A percentile compares a stretch with the other conserved stretches of the same genome.
Evolutionary conservation across 2,113 vertebrate genomes (phyloP).

Genomic region (Prionailurus bengalensis): DNA sequence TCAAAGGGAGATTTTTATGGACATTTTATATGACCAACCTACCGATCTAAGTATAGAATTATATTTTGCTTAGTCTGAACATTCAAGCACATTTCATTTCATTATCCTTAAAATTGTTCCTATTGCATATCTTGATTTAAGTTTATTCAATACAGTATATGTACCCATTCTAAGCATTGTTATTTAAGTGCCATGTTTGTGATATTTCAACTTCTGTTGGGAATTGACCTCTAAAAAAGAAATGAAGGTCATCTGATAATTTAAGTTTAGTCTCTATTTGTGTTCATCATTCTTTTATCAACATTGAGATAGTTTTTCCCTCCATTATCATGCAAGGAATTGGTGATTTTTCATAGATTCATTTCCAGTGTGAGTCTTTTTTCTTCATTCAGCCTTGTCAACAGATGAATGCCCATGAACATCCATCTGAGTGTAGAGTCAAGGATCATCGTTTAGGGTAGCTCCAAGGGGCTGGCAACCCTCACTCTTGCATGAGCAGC

Average conservation of each 20-base stretch:
- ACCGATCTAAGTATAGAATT: slow-evolving; percentile 12
- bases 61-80: slow-evolving; percentile 26
- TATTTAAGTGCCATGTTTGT: slow-evolving; percentile 25
- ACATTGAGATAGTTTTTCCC: slow-evolving; percentile 30
- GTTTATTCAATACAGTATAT: neutral
- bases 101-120: slow-evolving; percentile 50
- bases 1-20: slow-evolving; percentile 69
- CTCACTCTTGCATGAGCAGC: neutral
- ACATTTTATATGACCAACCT: neutral
- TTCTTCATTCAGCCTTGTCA: slow-evolving; percentile 67
- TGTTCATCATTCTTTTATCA: slow-evolving; percentile 53
- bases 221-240: slow-evolving; percentile 49
- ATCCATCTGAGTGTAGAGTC: slow-evolving; percentile 23
- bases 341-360: slow-evolving; percentile 63
- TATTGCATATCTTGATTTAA: slow-evolving; percentile 15
- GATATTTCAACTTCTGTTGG: slow-evolving; percentile 49
- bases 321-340: slow-evolving; percentile 56
- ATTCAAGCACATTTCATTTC: slow-evolving; percentile 28
- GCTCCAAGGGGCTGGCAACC: neutral
- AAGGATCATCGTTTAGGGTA: neutral
- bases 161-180: neutral
- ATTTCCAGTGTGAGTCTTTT: slow-evolving; percentile 60
- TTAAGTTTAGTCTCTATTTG: slow-evolving; percentile 44
- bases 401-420: slow-evolving; percentile 37
- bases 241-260: slow-evolving; percentile 16